These are phyloP conservation scores for Caenorhabditis sinica DNA, from an alignment of 2,888 invertebrate genomes.

Conservation along the genomic window DNA sequence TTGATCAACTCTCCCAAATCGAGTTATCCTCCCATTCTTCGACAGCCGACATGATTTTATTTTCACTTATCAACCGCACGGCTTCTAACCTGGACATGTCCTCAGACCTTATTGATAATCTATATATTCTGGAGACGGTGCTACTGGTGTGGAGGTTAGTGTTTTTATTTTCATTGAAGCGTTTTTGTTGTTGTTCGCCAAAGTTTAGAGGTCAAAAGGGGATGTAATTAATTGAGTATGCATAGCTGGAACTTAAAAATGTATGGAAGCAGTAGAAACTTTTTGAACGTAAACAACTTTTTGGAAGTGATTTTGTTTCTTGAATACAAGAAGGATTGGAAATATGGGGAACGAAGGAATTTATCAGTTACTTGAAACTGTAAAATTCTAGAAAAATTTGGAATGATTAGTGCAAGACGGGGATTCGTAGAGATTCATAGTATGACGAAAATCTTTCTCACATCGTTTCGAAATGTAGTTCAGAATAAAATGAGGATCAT, in stretches of 20 bases:
- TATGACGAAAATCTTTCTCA: too few species aligned
- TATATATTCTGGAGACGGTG: constrained; percentile 59
- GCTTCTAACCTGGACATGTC: constrained; percentile 62
- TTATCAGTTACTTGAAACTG: not conserved
- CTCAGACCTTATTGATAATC: constrained; percentile 54
- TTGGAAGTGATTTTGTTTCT: not conserved
- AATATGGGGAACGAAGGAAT: not conserved
- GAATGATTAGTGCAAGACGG: too few species aligned
- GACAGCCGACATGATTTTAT: constrained; percentile 50
- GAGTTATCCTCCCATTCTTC: constrained; percentile 5
- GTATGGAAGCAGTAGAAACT: not conserved
- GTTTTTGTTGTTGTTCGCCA: not conserved
- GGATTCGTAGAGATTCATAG: not conserved
- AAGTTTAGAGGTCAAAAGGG: not conserved
- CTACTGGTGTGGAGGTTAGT: constrained; percentile 65
- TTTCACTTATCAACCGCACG: constrained; percentile 67
- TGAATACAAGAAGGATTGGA: not conserved
- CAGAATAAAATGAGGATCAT: too few species aligned
- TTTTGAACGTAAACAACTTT: not conserved
- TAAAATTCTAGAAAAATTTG: not conserved
- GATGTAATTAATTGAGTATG: not conserved
- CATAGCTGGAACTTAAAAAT: not conserved
- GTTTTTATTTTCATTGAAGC: not conserved
- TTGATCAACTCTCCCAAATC: constrained; percentile 7
- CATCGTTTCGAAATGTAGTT: too few species aligned